These are phyloP conservation scores for Probaryconus sp. DNA, from an alignment of 1,140 invertebrate genomes.

Conservation along the genomic window DNA sequence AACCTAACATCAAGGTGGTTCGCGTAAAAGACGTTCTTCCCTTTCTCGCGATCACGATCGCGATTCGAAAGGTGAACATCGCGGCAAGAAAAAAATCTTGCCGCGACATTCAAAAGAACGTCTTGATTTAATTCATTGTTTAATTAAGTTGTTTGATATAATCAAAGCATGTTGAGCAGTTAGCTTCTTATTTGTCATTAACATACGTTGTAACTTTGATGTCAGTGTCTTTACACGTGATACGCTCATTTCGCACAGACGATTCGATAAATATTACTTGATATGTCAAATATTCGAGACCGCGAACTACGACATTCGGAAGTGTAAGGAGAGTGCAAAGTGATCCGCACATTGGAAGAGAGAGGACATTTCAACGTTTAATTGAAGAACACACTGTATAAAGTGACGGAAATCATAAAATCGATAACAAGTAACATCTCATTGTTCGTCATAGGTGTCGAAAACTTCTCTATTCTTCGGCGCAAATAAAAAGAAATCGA, in stretches of 20 bases:
- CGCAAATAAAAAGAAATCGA: slow-evolving; percentile 9
- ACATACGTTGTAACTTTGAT: slow-evolving; percentile 21
- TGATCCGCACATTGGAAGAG: slow-evolving; percentile 18
- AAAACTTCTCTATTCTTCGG: slow-evolving; percentile 16
- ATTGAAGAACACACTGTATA: slow-evolving; percentile 38
- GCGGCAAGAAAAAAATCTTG: slow-evolving; percentile 7
- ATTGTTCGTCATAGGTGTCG: slow-evolving; percentile 15
- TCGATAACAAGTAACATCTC: slow-evolving; percentile 30
- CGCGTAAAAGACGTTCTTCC: too few relatives aligned
- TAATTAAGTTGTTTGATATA: too few relatives aligned
- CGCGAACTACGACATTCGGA: slow-evolving; percentile 24
- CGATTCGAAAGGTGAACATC: too few relatives aligned
- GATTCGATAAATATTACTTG: slow-evolving; percentile 33
- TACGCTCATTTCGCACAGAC: slow-evolving; percentile 1
- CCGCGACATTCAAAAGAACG: not conserved
- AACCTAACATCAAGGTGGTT: too few relatives aligned
- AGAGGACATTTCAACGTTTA: slow-evolving; percentile 32
- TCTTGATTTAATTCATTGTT: too few relatives aligned
- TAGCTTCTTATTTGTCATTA: slow-evolving; percentile 27
- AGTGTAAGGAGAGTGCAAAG: slow-evolving; percentile 16
- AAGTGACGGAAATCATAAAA: slow-evolving; percentile 37
- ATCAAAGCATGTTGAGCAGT: too few relatives aligned
- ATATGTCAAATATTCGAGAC: slow-evolving; percentile 24
- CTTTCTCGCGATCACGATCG: too few relatives aligned
- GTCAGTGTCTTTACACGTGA: slow-evolving; percentile 12